These are phyloP conservation scores for Eremophila alpestris DNA, from an alignment of 2,797 vertebrate genomes.

Conservation along the genomic window DNA sequence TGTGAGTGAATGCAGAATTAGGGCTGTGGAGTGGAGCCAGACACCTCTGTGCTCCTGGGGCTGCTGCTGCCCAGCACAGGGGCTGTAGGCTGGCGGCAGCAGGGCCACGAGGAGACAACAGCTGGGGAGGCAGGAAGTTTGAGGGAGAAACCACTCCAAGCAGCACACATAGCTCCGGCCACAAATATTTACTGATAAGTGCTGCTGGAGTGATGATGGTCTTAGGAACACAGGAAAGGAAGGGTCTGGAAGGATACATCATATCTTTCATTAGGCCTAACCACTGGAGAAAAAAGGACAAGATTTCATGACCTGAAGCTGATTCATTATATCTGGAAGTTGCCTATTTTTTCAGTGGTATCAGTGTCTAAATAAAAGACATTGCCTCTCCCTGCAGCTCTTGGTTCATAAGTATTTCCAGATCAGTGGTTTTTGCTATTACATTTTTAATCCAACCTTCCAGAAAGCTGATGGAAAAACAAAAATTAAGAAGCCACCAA, in stretches of 20 bases:
- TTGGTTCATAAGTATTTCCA: neutral
- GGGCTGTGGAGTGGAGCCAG: neutral
- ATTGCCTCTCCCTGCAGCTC: neutral
- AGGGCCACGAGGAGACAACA: fast-evolving
- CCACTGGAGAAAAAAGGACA: neutral
- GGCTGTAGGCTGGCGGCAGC: fast-evolving
- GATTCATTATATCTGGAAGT: neutral
- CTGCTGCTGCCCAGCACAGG: neutral
- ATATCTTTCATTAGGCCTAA: neutral
- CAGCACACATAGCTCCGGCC: neutral
- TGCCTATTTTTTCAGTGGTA: neutral
- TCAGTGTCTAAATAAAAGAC: neutral
- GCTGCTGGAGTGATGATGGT: neutral
- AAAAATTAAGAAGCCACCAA: neutral
- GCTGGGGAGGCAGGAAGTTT: neutral
- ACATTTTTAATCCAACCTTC: neutral
- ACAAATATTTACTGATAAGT: neutral
- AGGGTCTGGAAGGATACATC: neutral
- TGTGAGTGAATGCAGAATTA: neutral
- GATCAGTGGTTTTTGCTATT: neutral
- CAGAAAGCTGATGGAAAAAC: neutral
- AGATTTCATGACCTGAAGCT: neutral
- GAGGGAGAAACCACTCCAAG: neutral
- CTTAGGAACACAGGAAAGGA: neutral
- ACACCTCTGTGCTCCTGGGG: neutral